Percentiles rank a stretch among this genome's conserved stretches.
Evolutionary conservation across 92 coral and sea anemone species (phyloP).

Genomic region (Siderastrea siderea): DNA sequence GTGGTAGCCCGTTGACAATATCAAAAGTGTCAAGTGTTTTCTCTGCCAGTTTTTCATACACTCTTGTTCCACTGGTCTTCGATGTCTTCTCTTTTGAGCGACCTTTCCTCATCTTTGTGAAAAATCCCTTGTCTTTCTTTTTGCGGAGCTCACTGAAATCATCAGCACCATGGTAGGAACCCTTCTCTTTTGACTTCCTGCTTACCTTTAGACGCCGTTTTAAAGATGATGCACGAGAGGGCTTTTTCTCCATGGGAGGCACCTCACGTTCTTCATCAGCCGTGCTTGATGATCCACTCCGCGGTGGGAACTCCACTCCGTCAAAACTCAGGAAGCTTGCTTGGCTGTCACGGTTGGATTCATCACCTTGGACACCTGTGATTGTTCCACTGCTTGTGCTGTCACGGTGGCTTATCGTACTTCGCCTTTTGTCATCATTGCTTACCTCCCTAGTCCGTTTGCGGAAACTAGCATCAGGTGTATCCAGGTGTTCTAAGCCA

Average conservation of each 20-base stretch:
- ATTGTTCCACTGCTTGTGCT: conserved; percentile 84
- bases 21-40: conserved; percentile 63
- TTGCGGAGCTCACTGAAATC: conserved; percentile 12
- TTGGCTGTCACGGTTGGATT: conserved; percentile 74
- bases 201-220: conserved; percentile 23
- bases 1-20: conserved; percentile 66
- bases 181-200: conserved; percentile 30
- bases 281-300: conserved; percentile 79
- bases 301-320: conserved; percentile 35
- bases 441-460: conserved; percentile 23
- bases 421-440: conserved; percentile 10
- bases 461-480: conserved; percentile 3
- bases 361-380: conserved; percentile 37
- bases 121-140: conserved; percentile 57
- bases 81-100: conserved; percentile 5
- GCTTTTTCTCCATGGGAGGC: conserved; percentile 1
- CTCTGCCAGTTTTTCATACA: conserved; percentile 66
- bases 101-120: conserved; percentile 13
- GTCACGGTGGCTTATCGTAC: conserved; percentile 34
- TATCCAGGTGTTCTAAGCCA: background rate
- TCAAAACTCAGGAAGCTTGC: conserved; percentile 75
- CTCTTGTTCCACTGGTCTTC: conserved; percentile 74
- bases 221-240: conserved; percentile 35
- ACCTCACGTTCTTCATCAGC: conserved; percentile 75
- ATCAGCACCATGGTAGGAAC: conserved; percentile 21